Conservation (phyloP, 2,888 invertebrate genomes). For the Podotricha telesiphe region DNA sequence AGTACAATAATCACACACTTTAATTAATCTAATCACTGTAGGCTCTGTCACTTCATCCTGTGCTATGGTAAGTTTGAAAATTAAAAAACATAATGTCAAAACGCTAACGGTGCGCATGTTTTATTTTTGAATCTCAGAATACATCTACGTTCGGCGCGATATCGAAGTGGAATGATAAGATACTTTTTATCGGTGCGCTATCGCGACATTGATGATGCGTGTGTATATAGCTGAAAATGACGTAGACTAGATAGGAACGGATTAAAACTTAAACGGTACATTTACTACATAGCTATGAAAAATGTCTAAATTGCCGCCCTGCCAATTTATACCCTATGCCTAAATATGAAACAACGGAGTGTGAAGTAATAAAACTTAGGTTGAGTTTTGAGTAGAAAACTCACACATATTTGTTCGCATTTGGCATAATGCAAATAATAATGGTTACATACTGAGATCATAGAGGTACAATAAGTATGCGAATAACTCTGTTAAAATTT, state of each 20-base stretch:
- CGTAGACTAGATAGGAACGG: constrained; percentile 58
- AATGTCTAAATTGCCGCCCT: background rate
- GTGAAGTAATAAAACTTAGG: too few relatives aligned
- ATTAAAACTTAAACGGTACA: constrained; percentile 40
- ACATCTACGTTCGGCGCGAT: constrained; percentile 61
- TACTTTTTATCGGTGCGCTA: constrained; percentile 70
- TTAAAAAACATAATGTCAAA: constrained; percentile 62
- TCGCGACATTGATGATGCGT: constrained; percentile 62
- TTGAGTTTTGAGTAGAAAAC: too few relatives aligned
- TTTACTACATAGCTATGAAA: background rate
- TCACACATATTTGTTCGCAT: too few relatives aligned
- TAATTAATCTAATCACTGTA: constrained; percentile 57
- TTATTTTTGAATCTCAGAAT: constrained; percentile 52
- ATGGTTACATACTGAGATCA: too few relatives aligned
- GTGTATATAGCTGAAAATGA: constrained; percentile 75
- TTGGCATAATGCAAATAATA: too few relatives aligned
- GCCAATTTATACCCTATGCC: background rate
- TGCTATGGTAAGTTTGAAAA: constrained; percentile 54
- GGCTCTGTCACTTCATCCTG: constrained; percentile 58
- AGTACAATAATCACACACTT: constrained; percentile 72
- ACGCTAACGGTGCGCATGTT: constrained; percentile 64
- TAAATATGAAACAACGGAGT: background rate
- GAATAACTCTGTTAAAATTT: too few relatives aligned
- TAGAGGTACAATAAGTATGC: too few relatives aligned
- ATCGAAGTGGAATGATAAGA: constrained; percentile 74